Evolutionary conservation across 2,113 vertebrate species (phyloP).

Genomic region (Limanda limanda): DNA sequence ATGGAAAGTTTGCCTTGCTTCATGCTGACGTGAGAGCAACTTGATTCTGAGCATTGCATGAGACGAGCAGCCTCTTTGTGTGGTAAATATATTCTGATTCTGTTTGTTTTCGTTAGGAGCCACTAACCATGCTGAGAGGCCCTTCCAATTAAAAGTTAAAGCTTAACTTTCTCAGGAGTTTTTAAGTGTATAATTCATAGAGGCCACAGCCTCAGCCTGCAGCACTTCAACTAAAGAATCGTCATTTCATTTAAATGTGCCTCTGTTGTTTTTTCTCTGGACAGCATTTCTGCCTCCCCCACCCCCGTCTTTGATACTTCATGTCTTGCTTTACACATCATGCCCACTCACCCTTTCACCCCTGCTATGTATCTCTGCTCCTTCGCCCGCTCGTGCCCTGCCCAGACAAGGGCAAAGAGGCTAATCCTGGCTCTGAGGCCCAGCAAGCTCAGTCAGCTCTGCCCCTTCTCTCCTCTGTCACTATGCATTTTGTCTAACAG

Average conservation of each 20-base stretch:
- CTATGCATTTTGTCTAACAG: slow-evolving; percentile 55
- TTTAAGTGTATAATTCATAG: not conserved
- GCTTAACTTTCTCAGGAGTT: not conserved
- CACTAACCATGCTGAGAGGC: not conserved
- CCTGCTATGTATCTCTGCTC: slow-evolving; percentile 38
- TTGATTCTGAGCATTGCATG: not conserved
- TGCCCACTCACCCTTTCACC: slow-evolving; percentile 47
- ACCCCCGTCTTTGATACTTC: slow-evolving; percentile 2
- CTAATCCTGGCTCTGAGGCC: slow-evolving; percentile 73
- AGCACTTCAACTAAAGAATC: slow-evolving; percentile 13
- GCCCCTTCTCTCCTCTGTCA: slow-evolving; percentile 60
- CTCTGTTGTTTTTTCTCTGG: slow-evolving; percentile 7
- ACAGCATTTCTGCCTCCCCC: slow-evolving; percentile 2
- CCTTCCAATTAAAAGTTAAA: not conserved
- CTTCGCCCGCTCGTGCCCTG: slow-evolving; percentile 41
- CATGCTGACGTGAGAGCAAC: not conserved
- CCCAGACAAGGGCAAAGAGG: slow-evolving; percentile 68
- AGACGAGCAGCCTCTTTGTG: not conserved
- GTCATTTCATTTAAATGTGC: slow-evolving; percentile 3
- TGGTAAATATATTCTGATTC: not conserved
- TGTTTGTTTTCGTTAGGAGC: not conserved
- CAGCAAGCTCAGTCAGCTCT: slow-evolving; percentile 62
- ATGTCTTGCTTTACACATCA: slow-evolving; percentile 42
- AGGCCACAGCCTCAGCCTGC: slow-evolving; percentile 6
- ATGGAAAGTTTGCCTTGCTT: no score